Percentiles rank a stretch among this genome's conserved stretches.
These are phyloP conservation scores for Procavia capensis DNA, from an alignment of 2,113 vertebrate genomes.

Conservation along the genomic window DNA sequence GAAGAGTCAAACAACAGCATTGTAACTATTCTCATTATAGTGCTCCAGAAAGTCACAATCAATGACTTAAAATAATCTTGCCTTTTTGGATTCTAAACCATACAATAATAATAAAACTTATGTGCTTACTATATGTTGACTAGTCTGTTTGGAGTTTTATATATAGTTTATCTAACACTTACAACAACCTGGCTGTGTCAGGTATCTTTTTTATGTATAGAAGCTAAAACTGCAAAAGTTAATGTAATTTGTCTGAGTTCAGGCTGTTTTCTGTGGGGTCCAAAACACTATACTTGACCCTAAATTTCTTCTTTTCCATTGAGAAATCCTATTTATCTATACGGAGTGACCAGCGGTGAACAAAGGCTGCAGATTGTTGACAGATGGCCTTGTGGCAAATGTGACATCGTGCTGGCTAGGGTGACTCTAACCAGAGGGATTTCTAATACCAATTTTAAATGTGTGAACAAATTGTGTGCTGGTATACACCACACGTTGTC, in stretches of 20 bases:
- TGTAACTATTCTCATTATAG: background rate
- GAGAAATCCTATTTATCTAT: slow-evolving; percentile 19
- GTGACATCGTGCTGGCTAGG: slow-evolving; percentile 3
- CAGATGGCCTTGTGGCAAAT: slow-evolving; percentile 27
- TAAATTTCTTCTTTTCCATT: slow-evolving; percentile 5
- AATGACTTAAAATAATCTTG: background rate
- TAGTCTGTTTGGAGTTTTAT: background rate
- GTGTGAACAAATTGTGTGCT: background rate
- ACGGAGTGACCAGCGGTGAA: background rate
- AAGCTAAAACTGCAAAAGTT: background rate
- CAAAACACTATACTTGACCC: background rate
- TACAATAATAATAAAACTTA: background rate
- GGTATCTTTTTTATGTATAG: background rate
- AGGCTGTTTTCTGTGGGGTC: background rate
- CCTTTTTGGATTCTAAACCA: background rate
- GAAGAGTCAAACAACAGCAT: background rate
- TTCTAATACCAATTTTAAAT: background rate
- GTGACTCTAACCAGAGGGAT: background rate
- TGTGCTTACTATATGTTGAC: background rate
- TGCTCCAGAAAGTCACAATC: background rate
- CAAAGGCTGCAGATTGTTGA: slow-evolving; percentile 16
- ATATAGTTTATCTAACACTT: background rate
- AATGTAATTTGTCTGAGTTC: background rate
- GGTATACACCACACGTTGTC: background rate
- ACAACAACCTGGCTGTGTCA: background rate